Base-by-base conservation (phyloP, 2,888 invertebrate genomes). In the Aleiodes leptofemur region DNA sequence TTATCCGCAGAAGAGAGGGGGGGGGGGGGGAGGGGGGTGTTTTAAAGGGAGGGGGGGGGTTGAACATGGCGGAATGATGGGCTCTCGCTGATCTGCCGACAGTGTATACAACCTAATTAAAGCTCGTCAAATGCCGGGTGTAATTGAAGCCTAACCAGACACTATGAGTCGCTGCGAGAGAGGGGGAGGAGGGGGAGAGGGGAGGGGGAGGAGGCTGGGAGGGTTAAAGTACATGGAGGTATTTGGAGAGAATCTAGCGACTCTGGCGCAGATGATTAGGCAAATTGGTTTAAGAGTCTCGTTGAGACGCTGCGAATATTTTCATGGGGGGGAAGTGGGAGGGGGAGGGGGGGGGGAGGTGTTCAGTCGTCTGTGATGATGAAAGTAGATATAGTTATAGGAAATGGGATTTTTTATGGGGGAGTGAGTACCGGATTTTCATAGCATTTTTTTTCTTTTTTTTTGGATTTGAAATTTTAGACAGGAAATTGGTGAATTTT, bases 101-200 rank as follows among this genome's bases (percentile, higher is more conserved):
- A 57, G 73, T 76, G 74, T 78, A 75, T 71, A 79, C 81, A 82
- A 81, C 76, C 82, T 84, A 83, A 85, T 85, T 84, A 85, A 84
- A 83, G 77, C 83, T 79, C 80, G 77, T 85, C 82, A 79, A 84
- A 83, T 85, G 82, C 81, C 82, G 69, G 74, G 79, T 81, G 80
- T 82, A 84, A 85, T 85, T 85, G 82, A 80, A 81, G 80, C 81
- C 81, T 81, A 80, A 82, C 79, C 78, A 75, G 81, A 85, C 80
- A 82, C 82, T 75, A 74, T 71, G 69, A 76, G 43, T 59, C 50
- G 53, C 31, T 8, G 29, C 3, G 23, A 29, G 4, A 9, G 23
- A 5, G 29, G 14, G 23, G 8, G 31, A 8, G 2, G 57, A 9
- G 57, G 1, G 8, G 31, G 16, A 23, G 57, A 9, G 57, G 1